Conservation (phyloP, 2,888 invertebrate genomes). For the Argyra leucocephala region DNA sequence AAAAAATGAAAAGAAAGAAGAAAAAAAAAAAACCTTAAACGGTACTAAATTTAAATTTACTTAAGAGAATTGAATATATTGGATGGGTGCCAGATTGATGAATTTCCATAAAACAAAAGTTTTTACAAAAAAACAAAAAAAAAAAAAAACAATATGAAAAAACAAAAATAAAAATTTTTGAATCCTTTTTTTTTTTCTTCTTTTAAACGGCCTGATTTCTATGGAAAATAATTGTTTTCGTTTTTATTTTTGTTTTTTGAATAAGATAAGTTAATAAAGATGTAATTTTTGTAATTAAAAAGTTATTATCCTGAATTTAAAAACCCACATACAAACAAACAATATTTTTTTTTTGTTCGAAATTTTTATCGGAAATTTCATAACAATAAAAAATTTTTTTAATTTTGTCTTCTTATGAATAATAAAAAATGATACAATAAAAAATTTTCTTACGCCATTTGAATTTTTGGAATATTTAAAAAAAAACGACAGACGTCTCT, state of each 20-base stretch:
- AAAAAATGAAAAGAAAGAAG: not conserved
- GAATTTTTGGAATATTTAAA: too few relatives aligned
- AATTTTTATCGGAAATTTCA: not conserved
- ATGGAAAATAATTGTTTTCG: not conserved
- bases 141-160: not conserved
- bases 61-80: not conserved
- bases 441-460: too few relatives aligned
- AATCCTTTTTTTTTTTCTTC: not conserved
- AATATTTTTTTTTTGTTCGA: not conserved
- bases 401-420: not conserved
- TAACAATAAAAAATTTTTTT: not conserved
- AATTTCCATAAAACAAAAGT: too few relatives aligned
- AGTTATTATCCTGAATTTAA: not conserved
- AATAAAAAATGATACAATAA: too few relatives aligned
- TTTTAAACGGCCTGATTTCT: not conserved
- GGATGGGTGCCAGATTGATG: not conserved
- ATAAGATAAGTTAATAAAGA: not conserved
- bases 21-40: not conserved
- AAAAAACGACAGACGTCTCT: too few relatives aligned
- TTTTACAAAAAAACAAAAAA: not conserved
- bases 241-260: too few relatives aligned
- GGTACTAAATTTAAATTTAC: not conserved
- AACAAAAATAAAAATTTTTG: not conserved
- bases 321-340: too few relatives aligned
- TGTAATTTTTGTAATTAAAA: constrained; percentile 6